Conservation (phyloP, 2,888 invertebrate species). For the Lasioglossum vierecki region DNA sequence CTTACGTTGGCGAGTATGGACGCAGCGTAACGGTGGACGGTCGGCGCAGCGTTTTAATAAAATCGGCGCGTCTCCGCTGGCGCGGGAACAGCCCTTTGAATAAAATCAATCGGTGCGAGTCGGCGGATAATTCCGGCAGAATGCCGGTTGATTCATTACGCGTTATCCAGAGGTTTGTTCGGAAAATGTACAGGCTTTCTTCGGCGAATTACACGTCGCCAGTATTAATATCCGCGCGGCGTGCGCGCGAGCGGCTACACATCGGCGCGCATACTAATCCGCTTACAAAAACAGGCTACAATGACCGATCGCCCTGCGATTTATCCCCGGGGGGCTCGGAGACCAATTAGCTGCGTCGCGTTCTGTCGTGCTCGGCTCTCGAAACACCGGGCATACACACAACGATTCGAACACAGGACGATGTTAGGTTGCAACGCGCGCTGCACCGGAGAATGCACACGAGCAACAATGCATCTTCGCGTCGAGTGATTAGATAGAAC, state of each 20-base stretch:
- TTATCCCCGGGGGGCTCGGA: slow-evolving; percentile 13
- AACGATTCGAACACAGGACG: not conserved
- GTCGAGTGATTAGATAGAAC: slow-evolving; percentile 78
- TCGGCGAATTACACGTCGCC: not conserved
- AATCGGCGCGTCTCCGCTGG: not conserved
- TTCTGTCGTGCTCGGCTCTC: not conserved
- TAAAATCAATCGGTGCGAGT: slow-evolving; percentile 6
- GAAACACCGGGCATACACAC: not conserved
- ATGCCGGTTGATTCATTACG: slow-evolving; percentile 9
- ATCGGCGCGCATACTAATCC: slow-evolving; percentile 18
- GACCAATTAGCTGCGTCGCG: slow-evolving; percentile 31
- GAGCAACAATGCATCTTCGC: slow-evolving; percentile 78
- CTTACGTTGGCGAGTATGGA: not conserved
- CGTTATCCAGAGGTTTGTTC: slow-evolving; percentile 8
- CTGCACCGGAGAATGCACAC: slow-evolving; percentile 49
- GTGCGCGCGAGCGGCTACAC: not conserved
- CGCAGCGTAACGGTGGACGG: not conserved
- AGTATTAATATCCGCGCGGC: slow-evolving; percentile 25
- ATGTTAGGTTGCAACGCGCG: slow-evolving; percentile 74
- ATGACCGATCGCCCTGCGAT: slow-evolving; percentile 27
- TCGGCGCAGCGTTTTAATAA: slow-evolving; percentile 7
- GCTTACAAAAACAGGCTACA: slow-evolving; percentile 29
- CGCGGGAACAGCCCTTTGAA: slow-evolving; percentile 4
- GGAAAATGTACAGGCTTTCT: slow-evolving; percentile 16
- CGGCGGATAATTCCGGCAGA: slow-evolving; percentile 8